Base-by-base conservation (phyloP, 2,113 vertebrate species). In the Chlamydotis undulata region DNA sequence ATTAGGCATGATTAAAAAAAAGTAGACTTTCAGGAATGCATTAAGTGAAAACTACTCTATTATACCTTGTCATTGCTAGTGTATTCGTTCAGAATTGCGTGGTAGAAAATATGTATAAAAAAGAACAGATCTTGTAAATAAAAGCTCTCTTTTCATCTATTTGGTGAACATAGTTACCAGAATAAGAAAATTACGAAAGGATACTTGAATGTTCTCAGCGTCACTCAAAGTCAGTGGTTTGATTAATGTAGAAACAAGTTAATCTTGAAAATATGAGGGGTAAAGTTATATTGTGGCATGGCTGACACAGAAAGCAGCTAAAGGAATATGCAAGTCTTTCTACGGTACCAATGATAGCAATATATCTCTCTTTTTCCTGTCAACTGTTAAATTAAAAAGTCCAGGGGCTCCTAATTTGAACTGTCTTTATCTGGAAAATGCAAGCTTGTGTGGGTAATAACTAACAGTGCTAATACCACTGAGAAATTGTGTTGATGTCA, bases 331-430 rank as follows among this genome's bases (percentile, higher is more conserved):
- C 14, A 10, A 53, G 39, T 56, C 56, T 55, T 14, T 61, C 52
- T 77, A 8, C 41, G 56, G 82, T 28, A 61, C 64, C 37, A 47
- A 33, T 1, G 1, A 25, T 33, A 26, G n/a, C 25, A 47, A 57
- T 70, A 29, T 2, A 56, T 87, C 63, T 90, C 49, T 60, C 19
- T 56, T 33, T 90, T 43, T 43, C 41, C 41, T 83, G 83, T 73
- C 86, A 92, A 39, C 77, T 81, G 41, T 37, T 83, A 83, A 85
- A 85, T 87, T 60, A 93, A 88, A 82, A 87, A 86, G 50, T 94
- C 31, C 69, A 26, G 56, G 24, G 55, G n/a, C 59, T 90, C 3
- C 0, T 93, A 67, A 91, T 78, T 70, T 55, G 63, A 92, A 28
- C 69, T 64, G 89, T 84, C 59, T 88, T 83, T 41, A 43, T 61